These are phyloP conservation scores for Peribatodes rhomboidaria DNA, from an alignment of 2,888 invertebrate species.

Conservation along the genomic window DNA sequence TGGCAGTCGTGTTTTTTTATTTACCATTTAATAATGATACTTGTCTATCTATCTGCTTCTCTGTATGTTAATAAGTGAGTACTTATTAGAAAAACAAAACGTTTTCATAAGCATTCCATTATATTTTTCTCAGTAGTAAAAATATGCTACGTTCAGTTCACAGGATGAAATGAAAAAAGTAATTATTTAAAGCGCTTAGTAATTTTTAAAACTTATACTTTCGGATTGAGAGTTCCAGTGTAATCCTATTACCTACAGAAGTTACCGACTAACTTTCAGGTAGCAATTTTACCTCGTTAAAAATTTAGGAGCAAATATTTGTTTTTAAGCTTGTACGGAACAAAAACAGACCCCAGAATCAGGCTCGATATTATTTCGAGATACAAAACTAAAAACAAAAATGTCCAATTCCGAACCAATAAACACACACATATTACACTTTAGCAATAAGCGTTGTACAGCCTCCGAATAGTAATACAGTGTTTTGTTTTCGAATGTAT, in stretches of 20 bases:
- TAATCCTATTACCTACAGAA: conserved; percentile 22
- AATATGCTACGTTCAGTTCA: not conserved
- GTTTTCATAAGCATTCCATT: not conserved
- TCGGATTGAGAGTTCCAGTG: conserved; percentile 11
- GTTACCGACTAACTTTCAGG: conserved; percentile 15
- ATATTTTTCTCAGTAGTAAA: conserved; percentile 13
- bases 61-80: not conserved
- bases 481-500: conserved; percentile 1
- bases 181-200: conserved; percentile 15
- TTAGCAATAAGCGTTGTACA: too few relatives aligned
- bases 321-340: not conserved
- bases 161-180: conserved; percentile 5
- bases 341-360: not conserved
- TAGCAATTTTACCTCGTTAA: conserved; percentile 23
- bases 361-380: too few relatives aligned
- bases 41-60: too few relatives aligned
- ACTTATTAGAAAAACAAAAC: too few relatives aligned
- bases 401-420: too few relatives aligned
- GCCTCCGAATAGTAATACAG: too few relatives aligned
- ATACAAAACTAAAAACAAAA: too few relatives aligned
- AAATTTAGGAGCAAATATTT: conserved; percentile 21
- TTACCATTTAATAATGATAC: too few relatives aligned
- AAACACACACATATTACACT: too few relatives aligned
- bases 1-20: too few relatives aligned
- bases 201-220: conserved; percentile 10